Base-by-base conservation (phyloP, 1,140 invertebrate genomes). In the Nephila pilipes region DNA sequence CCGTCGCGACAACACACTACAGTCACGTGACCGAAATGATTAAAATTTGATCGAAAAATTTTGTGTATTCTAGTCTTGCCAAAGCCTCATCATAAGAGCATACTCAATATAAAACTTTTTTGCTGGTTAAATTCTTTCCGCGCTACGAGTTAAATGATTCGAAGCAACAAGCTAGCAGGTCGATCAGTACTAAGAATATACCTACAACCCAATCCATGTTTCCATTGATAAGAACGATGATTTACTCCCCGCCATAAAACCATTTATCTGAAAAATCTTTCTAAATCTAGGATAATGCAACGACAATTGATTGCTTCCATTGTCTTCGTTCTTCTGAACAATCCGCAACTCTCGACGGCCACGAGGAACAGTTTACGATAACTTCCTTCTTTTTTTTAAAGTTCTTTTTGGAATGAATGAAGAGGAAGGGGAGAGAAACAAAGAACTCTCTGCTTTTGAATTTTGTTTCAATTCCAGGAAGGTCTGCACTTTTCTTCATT, bases 401-500 rank as follows among this genome's bases (percentile, higher is more conserved):
- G 12, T 0, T 80, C 79, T 80, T 32, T 20, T 38, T 46, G 46
- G 46, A 46, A 46, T 46, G 46, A 46, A 46, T 46, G 46, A 46
- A 46, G 46, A 46, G 22, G 38, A n/a, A 10, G 54, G 14, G n/a
- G 38, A 38, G 4, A 22, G n/a, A 83, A 55, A 83, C 12, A 46
- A 83, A 83, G 80, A 83, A 75, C 12, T 29, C 69, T 16, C 32
- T 29, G 22, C 25, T 65, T n/a, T 65, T 25, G 25, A 36, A 75
- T 75, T 36, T 75, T 16, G 3, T 36, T 75, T 18, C 4, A 18
- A 32, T 75, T 75, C 69, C 69, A 5, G 32, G 69, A 75, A 75
- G 69, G 14, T 18, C 25, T 60, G 58, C 58, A 60, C 58, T 60
- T 60, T 32, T 75, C 29, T 75, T 75, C 69, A 75, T 75, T 75